Evolutionary conservation across 2,797 vertebrate genomes (phyloP), one percentile per base, ranked within the genome.

Genomic region (Protosalanx chinensis): DNA sequence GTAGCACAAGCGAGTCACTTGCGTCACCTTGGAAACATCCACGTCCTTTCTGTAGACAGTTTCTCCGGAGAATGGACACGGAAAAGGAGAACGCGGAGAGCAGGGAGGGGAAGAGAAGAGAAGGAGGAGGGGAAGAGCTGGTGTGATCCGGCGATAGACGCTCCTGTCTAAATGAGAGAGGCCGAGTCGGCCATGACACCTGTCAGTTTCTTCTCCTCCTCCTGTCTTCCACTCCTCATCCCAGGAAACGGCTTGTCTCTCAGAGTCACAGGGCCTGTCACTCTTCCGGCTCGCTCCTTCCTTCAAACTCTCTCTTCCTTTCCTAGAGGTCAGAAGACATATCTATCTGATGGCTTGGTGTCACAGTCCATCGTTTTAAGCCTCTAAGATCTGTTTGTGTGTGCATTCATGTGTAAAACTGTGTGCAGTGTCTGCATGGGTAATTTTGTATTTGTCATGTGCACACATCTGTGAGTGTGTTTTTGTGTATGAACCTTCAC

Each of bases 211-310:
- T 51, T 64, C 70, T 23, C 29, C 29, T 23, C 35, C 32, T 41
- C 23, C 64, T 69, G 67, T 64, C 70, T 35, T 10, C 32, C 68
- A 18, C 64, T 18, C 67, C 57, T 63, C 67, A 76, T 72, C 35
- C 59, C 67, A 68, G 79, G 35, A 73, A 79, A 53, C 75, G 59
- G 41, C 62, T 60, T 35, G 64, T 82, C 77, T 12, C 27, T 56
- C n/a, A 56, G 56, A 20, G 70, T 79, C 73, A 77, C n/a, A 70
- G 35, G 15, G 51, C 66, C 23, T 64, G 70, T 77, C 75, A 75
- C 68, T 79, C 73, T 29, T 15, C 51, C 30, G 41, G 63, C 64
- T 63, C 56, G 35, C 57, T 59, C 66, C 37, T 60, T 67, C 29
- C 37, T n/a, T 56, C 23, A 29, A 46, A 51, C 30, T 62, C 59